These are phyloP conservation scores for Lutjanus erythropterus DNA, from an alignment of 2,113 vertebrate genomes.

Conservation along the genomic window DNA sequence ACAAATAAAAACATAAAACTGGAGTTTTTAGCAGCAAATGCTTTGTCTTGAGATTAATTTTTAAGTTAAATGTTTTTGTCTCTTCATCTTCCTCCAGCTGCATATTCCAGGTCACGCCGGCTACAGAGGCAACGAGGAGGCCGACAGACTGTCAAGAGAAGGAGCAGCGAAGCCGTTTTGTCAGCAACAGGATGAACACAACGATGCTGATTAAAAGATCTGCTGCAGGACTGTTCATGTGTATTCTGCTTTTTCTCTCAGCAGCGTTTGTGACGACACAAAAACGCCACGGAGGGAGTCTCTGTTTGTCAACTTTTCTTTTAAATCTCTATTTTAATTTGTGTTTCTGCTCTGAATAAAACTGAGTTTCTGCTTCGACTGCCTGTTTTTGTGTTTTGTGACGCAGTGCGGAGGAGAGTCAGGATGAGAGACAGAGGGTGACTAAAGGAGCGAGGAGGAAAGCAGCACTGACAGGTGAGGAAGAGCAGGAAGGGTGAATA, in stretches of 20 bases:
- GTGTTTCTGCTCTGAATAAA: slow-evolving; percentile 49
- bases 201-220: neutral
- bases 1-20: neutral
- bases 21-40: neutral
- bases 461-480: neutral
- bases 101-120: slow-evolving; percentile 95
- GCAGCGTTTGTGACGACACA: neutral
- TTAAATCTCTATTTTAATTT: neutral
- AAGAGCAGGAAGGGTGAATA: neutral
- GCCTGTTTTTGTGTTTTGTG: too few species aligned
- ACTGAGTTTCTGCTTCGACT: neutral
- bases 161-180: slow-evolving; percentile 84
- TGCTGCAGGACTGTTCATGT: slow-evolving; percentile 6
- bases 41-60: neutral
- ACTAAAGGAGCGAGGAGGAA: neutral
- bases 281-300: too few species aligned
- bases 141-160: slow-evolving; percentile 92
- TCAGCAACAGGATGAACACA: neutral
- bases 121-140: slow-evolving; percentile 93
- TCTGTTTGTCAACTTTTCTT: neutral
- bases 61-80: neutral
- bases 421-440: neutral
- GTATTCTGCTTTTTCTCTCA: neutral
- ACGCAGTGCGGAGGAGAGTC: neutral
- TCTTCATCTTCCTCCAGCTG: slow-evolving; percentile 82